Evolutionary conservation across 2,113 vertebrate species (phyloP).

Genomic region (Oryzias celebensis): DNA sequence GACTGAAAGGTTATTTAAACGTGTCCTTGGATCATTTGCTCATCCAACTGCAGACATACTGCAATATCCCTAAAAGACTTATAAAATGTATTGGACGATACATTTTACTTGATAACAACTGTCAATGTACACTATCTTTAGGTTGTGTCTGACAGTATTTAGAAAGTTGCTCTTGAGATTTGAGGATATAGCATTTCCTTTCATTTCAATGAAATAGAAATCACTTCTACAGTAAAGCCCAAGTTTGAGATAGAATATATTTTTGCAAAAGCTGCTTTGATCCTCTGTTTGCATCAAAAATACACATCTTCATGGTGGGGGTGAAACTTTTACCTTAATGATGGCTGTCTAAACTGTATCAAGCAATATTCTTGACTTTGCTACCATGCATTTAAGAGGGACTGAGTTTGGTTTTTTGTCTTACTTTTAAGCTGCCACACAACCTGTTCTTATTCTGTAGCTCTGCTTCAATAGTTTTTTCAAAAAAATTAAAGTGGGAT

Average conservation of each 20-base stretch:
- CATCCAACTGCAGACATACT: neutral
- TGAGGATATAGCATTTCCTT: neutral
- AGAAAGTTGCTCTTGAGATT: neutral
- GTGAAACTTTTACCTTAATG: slow-evolving; percentile 33
- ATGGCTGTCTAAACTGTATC: slow-evolving; percentile 26
- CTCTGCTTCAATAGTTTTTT: slow-evolving; percentile 54
- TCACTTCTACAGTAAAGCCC: neutral
- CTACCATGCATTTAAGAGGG: no score
- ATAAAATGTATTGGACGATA: neutral
- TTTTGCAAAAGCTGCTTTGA: neutral
- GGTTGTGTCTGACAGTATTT: neutral
- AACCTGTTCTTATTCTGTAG: slow-evolving; percentile 67
- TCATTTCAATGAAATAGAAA: neutral
- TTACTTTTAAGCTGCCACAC: neutral
- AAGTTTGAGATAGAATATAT: no score
- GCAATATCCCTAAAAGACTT: neutral
- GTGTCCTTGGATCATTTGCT: slow-evolving; percentile 7
- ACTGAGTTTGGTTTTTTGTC: no score
- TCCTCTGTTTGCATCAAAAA: neutral
- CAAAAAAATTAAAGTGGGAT: slow-evolving; percentile 41
- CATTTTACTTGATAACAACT: slow-evolving; percentile 6
- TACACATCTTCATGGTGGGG: slow-evolving; percentile 4
- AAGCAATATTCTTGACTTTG: neutral
- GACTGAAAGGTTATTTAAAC: slow-evolving; percentile 14
- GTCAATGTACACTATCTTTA: neutral